A percentile compares a stretch with the other conserved stretches of the same genome.
Evolutionary conservation across 2,113 vertebrate genomes (phyloP).

Genomic region (Pygoscelis adeliae): DNA sequence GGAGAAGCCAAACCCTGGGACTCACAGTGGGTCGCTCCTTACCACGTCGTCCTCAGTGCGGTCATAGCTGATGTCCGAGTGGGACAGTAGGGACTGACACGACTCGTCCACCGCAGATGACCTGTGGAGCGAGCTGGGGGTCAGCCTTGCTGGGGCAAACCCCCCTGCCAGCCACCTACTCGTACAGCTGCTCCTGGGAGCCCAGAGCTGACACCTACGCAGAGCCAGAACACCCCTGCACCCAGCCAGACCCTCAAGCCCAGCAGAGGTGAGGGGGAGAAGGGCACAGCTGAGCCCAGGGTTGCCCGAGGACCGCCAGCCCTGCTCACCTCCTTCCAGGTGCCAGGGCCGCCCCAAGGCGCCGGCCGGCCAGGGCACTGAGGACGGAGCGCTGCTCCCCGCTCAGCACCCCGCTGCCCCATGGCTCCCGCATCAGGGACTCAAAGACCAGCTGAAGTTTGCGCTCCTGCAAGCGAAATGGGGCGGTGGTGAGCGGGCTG

Average conservation of each 20-base stretch:
- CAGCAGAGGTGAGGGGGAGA: neutral
- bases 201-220: neutral
- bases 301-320: fast-evolving
- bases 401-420: slow-evolving; percentile 69
- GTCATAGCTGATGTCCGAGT: slow-evolving; percentile 89
- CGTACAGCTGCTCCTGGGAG: neutral
- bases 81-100: slow-evolving; percentile 78
- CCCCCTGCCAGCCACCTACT: neutral
- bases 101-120: slow-evolving; percentile 81
- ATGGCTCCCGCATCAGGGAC: slow-evolving; percentile 74
- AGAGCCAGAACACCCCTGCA: neutral
- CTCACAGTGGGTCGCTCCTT: fast-evolving
- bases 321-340: neutral
- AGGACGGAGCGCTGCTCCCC: slow-evolving; percentile 69
- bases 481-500: fast-evolving
- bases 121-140: slow-evolving; percentile 41
- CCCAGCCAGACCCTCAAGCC: neutral
- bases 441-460: slow-evolving; percentile 85
- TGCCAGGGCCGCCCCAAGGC: neutral
- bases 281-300: neutral
- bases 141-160: neutral
- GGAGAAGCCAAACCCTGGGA: neutral
- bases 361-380: slow-evolving; percentile 67
- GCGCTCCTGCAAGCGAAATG: slow-evolving; percentile 66
- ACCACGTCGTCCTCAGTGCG: slow-evolving; percentile 85